Evolutionary conservation across 53 echinoderm and acorn worm species (phyloP), one percentile per base, ranked within the genome.

Genomic region (Echinometra lucunter): DNA sequence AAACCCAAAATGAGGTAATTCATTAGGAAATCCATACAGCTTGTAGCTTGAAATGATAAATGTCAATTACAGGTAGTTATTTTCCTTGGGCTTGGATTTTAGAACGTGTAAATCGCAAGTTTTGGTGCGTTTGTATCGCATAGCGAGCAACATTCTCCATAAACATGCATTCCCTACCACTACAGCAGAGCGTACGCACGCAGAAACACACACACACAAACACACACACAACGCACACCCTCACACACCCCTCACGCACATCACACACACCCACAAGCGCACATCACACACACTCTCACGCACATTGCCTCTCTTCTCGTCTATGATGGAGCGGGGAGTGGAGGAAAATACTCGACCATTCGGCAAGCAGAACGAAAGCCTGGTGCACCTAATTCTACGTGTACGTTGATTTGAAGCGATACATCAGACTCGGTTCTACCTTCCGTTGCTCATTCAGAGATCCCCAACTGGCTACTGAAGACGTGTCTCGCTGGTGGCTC

Each of bases 341-440:
- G 23, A 35, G 8, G 15, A 72, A 34, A 72, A 40, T 3, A 35
- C 38, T 78, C 42, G 78, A 78, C 78, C 42, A 78, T 78, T 78
- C 78, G 6, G 78, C 78, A 78, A 78, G 42, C 78, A 78, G 42
- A 78, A 42, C 78, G 69, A 28, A 69, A 34, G 69, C 69, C 32
- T 32, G 30, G 40, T 40, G 78, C 78, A 21, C 78, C 78, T 78
- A 78, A 78, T 42, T 78, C 78, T 78, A 78, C 78, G 21, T 78
- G 78, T 42, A 38, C 78, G 78, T 38, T 78, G 78, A 78, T 78
- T 78, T 38, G 38, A 42, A 78, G 78, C 38, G 78, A 78, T 78
- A 78, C 40, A 42, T 38, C 38, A 78, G 38, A 35, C 38, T 38
- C 42, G 78, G 40, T 78, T 42, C 28, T 78, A 6, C 78, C 35